phyloP scores from a whole-genome alignment of 2,113 vertebrate genomes.

The Bambusicola thoracicus region DNA sequence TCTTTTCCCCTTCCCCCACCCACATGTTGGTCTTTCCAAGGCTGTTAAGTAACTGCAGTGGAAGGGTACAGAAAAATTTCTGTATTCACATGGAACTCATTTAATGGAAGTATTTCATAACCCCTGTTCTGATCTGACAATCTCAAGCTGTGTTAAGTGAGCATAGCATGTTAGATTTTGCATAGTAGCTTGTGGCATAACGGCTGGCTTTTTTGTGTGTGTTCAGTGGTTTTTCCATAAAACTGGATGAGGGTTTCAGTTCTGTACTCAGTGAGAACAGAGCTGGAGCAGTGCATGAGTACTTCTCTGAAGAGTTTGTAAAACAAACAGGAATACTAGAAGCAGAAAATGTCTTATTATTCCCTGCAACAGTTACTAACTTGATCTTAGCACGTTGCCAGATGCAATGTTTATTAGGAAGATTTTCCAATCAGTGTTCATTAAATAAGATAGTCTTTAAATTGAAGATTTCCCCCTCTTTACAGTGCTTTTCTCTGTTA shows the following conservation, averaged over 20 bases:
- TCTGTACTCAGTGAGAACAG: background rate
- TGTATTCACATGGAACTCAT: conserved; percentile 50
- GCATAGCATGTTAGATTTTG: conserved; percentile 22
- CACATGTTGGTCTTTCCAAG: background rate
- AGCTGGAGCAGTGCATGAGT: background rate
- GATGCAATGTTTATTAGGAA: background rate
- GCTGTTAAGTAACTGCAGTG: conserved; percentile 16
- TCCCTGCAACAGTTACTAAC: background rate
- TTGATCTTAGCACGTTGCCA: background rate
- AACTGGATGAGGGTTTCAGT: background rate
- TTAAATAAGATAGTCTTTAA: background rate
- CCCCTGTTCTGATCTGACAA: conserved; percentile 27
- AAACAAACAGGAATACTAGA: background rate
- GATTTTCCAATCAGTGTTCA: background rate
- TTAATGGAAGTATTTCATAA: conserved; percentile 13
- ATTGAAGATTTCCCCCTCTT: background rate
- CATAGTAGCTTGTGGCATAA: conserved; percentile 27
- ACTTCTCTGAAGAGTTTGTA: background rate
- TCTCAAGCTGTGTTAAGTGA: conserved; percentile 43
- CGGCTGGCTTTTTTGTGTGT: conserved; percentile 25
- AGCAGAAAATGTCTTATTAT: background rate
- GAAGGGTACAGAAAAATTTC: background rate
- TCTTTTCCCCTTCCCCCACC: background rate
- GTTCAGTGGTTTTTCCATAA: conserved; percentile 32
- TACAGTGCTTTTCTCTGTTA: background rate